Evolutionary conservation across 2,888 invertebrate species (phyloP), one percentile per base, ranked within the genome.

Genomic region (Drosophila mulleri): DNA sequence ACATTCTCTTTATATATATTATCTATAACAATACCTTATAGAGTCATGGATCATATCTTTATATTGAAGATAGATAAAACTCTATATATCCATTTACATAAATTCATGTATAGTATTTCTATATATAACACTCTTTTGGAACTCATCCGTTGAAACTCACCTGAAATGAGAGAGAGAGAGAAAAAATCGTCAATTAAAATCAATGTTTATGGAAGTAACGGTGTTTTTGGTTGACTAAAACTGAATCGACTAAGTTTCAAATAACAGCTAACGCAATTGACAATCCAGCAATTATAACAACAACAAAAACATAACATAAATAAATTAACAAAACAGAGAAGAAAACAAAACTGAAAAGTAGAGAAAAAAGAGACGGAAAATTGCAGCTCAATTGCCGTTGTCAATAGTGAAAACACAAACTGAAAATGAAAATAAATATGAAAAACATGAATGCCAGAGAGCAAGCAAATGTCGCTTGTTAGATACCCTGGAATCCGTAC

Each of bases 381-480:
- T 77, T 23, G 47, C 67, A 77, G 71, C 80, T 76, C 56, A 81
- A 76, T 80, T 67, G 71, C 65, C 50, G 53, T 52, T 61, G 69
- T 66, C 72, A 64, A 69, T 67, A 61, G 68, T 44, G 62, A 72
- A 83, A 50, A 52, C 57, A 57, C 26, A 47, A 63, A 81, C 69
- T 56, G 66, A 57, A 73, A 67, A 44, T 50, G 50, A 50, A 50
- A 50, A 50, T 29, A 20, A 44, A 42, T 41, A 44, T 16, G 23
- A 35, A 45, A 26, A 26, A 23, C 44, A 26, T 39, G 16, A 60
- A 47, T 35, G 37, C 4, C 18, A 44, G 23, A 14, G 16, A 23
- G 1, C 14, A 16, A 8, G 57, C 39, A 44, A 57, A 48, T 50
- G 4, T 12, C 7, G 32, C 3, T 41, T 3, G 1, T 0, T 2